Conservation (phyloP, 2,888 invertebrate species). For the Priapulus caudatus region DNA sequence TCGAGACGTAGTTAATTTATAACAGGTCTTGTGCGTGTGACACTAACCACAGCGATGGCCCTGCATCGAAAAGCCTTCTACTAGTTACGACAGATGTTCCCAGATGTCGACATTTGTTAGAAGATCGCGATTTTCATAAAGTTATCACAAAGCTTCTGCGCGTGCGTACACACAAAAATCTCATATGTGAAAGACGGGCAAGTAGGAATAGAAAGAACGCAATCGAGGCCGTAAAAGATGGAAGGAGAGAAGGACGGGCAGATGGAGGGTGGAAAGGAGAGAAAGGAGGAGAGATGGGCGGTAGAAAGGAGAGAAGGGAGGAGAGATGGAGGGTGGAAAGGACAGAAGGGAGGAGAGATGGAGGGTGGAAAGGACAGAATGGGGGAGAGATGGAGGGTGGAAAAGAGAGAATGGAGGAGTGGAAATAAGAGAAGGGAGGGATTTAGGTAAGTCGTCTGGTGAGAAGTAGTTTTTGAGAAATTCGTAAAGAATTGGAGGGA, state of each 20-base stretch:
- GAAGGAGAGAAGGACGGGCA: slow-evolving; percentile 10
- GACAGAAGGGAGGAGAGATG: not conserved
- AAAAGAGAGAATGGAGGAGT: not conserved
- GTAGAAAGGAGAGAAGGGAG: not conserved
- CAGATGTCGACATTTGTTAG: slow-evolving; percentile 22
- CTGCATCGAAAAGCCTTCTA: too few relatives aligned
- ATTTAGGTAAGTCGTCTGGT: too few relatives aligned
- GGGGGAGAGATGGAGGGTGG: too few relatives aligned
- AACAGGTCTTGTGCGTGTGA: too few relatives aligned
- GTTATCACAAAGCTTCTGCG: slow-evolving; percentile 27
- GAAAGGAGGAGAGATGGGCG: not conserved
- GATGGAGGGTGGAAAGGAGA: not conserved
- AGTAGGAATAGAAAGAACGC: slow-evolving; percentile 3
- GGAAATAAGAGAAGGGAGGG: not conserved
- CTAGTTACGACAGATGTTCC: slow-evolving; percentile 26
- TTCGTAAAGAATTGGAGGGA: too few relatives aligned
- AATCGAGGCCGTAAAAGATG: not conserved
- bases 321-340: not conserved
- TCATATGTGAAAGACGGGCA: slow-evolving; percentile 8
- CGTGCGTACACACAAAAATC: slow-evolving; percentile 27
- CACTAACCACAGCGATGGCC: too few relatives aligned
- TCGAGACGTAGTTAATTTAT: too few relatives aligned
- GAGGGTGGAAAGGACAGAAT: slow-evolving; percentile 6
- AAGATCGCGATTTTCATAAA: slow-evolving; percentile 30
- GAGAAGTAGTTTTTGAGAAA: too few relatives aligned